phyloP scores from a whole-genome alignment of 2,888 invertebrate genomes.

The Netelia inedita region DNA sequence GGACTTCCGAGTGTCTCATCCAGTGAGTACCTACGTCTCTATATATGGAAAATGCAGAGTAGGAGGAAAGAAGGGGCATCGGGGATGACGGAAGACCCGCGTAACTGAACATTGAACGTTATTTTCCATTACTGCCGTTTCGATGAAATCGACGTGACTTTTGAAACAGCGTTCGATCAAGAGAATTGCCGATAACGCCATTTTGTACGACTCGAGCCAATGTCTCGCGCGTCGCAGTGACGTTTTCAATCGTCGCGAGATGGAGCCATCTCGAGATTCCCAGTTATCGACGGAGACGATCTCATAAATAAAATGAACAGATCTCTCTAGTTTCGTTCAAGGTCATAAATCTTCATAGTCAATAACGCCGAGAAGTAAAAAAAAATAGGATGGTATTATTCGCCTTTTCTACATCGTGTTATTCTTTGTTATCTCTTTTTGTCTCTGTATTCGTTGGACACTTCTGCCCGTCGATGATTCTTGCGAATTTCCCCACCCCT shows the following conservation, averaged over 20 bases:
- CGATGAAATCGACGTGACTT: neutral
- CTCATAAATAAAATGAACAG: slow-evolving; percentile 4
- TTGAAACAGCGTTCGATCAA: slow-evolving; percentile 8
- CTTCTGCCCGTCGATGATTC: neutral
- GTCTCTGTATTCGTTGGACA: neutral
- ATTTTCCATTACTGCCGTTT: neutral
- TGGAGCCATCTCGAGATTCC: neutral
- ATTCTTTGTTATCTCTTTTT: slow-evolving; percentile 23
- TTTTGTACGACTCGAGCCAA: no score
- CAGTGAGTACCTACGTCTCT: neutral
- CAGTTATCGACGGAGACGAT: neutral
- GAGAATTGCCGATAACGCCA: neutral
- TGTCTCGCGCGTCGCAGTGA: neutral
- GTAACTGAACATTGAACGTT: no score
- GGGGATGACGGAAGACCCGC: no score
- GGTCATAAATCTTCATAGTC: neutral
- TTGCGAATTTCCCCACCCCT: neutral
- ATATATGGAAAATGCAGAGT: neutral
- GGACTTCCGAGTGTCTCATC: slow-evolving; percentile 42
- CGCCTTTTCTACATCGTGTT: neutral
- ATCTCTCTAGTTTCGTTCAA: neutral
- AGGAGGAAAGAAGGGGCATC: neutral
- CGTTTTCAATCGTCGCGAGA: neutral
- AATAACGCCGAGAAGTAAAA: neutral
- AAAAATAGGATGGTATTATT: neutral